Base-by-base conservation (phyloP, 2,113 vertebrate genomes). In the Anas platyrhynchos region DNA sequence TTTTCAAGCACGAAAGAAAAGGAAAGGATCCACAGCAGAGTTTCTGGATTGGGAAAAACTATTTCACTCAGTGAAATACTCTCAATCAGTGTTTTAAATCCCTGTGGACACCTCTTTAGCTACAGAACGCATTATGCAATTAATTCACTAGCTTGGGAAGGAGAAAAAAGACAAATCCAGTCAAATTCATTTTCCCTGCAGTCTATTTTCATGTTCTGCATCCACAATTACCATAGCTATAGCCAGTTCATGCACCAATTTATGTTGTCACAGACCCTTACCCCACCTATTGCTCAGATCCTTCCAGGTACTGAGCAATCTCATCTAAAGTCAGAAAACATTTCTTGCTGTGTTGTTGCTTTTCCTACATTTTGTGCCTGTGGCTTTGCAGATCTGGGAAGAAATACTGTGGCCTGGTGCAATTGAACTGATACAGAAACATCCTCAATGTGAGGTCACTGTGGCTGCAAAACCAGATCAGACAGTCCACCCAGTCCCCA, bases 1-100 rank as follows among this genome's bases (percentile, higher is more conserved):
- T 93, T 94, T 94, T 88, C 73, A 72, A 91, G 59, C 68, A 74
- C 55, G 4, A 38, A 79, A 79, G 50, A 85, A 84, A 82, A 14
- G 17, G n/a, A 41, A 86, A 88, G 41, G 15, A 18, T 87, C 41
- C 34, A 18, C 77, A 7, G 2, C 8, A 58, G 44, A 69, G 73
- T 9, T 76, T 86, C 76, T 50, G 29, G 32, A 27, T 74, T 81
- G 88, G 73, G 58, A 79, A 86, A 88, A 84, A 41, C 62, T 82
- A n/a, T 41, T 93, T 81, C 73, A 56, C 68, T 86, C 31, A 34
- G 43, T 62, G 21, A 87, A n/a, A 41, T 87, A 2, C 46, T 62
- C 38, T 72, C 75, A 68, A 21, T 75, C 50, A 27, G 79, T 38
- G 48, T 48, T 94, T 81, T 74, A 89, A 93, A 77, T 16, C 32